Conservation (phyloP, 2,113 vertebrate species). For the Rhabdornis inornatus region DNA sequence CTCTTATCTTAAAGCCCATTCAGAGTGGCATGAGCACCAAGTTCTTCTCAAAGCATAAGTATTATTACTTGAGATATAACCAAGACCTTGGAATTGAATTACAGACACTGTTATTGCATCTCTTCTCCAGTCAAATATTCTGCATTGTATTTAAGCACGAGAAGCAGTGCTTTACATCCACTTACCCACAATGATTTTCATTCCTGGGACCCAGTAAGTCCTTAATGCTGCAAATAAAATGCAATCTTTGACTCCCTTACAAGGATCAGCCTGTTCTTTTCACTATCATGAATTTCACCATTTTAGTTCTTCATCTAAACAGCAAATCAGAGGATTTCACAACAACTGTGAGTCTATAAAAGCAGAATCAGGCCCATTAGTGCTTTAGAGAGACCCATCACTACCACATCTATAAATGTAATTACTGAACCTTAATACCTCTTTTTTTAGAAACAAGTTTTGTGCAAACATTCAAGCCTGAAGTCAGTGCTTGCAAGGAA, state of each 20-base stretch:
- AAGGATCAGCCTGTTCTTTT: not conserved
- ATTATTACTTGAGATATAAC: not conserved
- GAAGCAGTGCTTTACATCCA: not conserved
- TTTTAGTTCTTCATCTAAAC: not conserved
- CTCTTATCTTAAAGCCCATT: not conserved
- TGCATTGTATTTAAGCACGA: not conserved
- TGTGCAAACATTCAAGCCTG: not conserved
- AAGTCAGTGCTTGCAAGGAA: not conserved
- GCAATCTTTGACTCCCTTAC: not conserved
- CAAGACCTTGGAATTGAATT: not conserved
- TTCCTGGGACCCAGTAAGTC: not conserved
- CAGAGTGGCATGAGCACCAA: not conserved
- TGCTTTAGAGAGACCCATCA: not conserved
- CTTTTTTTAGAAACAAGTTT: not conserved
- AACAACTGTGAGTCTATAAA: not conserved
- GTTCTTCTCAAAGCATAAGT: not conserved
- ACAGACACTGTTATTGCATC: not conserved
- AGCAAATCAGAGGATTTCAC: not conserved
- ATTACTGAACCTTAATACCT: not conserved
- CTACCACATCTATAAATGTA: not conserved
- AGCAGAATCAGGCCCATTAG: not conserved
- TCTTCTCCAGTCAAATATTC: not conserved
- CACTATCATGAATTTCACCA: not conserved
- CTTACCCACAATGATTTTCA: not conserved
- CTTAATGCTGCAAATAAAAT: not conserved